Base-by-base conservation (phyloP, 1,140 invertebrate genomes). In the Pteromalus puparum region DNA sequence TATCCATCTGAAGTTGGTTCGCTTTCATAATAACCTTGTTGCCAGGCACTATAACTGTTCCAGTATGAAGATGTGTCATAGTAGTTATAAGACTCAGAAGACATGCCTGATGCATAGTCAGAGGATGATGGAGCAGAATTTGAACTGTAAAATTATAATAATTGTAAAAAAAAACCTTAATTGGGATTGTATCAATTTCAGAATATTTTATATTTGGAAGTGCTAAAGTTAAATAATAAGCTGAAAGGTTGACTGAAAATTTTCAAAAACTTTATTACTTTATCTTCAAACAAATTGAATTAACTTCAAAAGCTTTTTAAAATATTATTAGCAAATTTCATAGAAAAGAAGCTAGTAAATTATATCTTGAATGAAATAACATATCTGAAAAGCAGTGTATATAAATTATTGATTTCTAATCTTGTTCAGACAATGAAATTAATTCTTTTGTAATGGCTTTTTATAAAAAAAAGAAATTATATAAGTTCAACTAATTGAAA, bases 11-110 rank as follows among this genome's bases (percentile, higher is more conserved):
- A 90, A 12, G 92, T 92, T 83, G 91, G 92, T 86, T 93, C 92
- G 78, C 91, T 92, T 87, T 93, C 92, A 79, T 93, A 93, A 86
- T 92, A 93, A 53, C 92, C 92, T 85, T 93, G 92, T 85, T 93
- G 92, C 92, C 92, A 93, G 77, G 92, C 92, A 82, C 90, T 93
- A 34, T 93, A 93, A 88, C 91, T 93, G 65, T 89, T 93, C 92
- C 92, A 93, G 48, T 93, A 93, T 5, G 92, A 93, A 24, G 92
- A 93, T 61, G 92, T 91, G 65, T 93, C 92, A 83, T 93, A 92
- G 81, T 93, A 93, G 87, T 93, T 93, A 75, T 93, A 93, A 67
- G 88, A 88, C 53, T 93, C 92, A 10, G 92, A 91, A 87, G 88
- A 90, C 74, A 93, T 90, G 72, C 89, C 90, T 61, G 91, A 89